These are phyloP conservation scores for Rhadina sibilatrix DNA, from an alignment of 2,113 vertebrate genomes.

Conservation along the genomic window DNA sequence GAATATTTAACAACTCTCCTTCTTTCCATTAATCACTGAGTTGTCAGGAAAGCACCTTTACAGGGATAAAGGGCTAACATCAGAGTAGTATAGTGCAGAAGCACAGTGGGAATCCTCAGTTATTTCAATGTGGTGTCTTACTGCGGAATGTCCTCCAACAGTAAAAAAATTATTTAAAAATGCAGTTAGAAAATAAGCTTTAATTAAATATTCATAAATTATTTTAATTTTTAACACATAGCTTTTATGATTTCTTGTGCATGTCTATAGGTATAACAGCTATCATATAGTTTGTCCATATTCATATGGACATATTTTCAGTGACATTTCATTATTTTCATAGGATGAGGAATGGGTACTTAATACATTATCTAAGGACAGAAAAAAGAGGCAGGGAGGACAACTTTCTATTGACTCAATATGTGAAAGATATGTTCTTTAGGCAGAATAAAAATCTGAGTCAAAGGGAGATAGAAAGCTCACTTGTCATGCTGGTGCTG, in stretches of 20 bases:
- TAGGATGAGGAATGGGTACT: background rate
- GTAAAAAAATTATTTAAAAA: background rate
- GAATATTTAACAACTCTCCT: slow-evolving; percentile 40
- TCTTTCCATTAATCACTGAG: slow-evolving; percentile 33
- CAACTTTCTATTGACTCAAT: background rate
- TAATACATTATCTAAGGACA: background rate
- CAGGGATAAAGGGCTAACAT: background rate
- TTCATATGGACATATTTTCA: background rate
- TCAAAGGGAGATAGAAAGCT: background rate
- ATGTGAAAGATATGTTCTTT: background rate
- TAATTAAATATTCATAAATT: background rate
- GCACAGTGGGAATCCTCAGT: background rate
- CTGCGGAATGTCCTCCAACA: background rate
- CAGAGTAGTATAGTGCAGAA: background rate
- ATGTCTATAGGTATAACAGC: background rate
- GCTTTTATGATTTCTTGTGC: background rate
- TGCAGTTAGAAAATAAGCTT: background rate
- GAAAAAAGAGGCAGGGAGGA: fast-evolving
- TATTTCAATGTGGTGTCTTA: background rate
- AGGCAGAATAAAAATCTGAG: background rate
- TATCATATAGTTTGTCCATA: background rate
- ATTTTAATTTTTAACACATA: background rate
- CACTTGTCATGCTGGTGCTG: background rate
- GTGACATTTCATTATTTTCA: background rate
- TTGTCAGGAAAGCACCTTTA: background rate